Percentiles rank a stretch among this genome's conserved stretches.
phyloP scores from a whole-genome alignment of 2,113 vertebrate species.

The Deroptyus accipitrinus region DNA sequence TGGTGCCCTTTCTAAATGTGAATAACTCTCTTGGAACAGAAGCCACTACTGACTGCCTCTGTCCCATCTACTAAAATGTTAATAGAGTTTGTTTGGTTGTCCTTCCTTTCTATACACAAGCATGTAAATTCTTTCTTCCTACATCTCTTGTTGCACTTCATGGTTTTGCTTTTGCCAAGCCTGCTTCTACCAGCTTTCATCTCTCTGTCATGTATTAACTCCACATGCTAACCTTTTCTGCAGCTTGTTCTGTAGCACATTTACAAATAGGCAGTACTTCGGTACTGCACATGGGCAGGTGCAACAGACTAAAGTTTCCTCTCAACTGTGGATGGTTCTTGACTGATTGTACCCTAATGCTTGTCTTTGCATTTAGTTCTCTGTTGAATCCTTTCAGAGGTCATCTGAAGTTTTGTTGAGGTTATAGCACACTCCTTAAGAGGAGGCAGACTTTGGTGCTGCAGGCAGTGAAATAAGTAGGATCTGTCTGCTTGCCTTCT shows the following conservation, averaged over 20 bases:
- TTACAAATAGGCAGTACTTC: neutral
- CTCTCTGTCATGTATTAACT: accelerated
- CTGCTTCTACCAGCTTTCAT: accelerated
- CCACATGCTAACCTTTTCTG: neutral
- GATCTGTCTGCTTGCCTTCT: neutral
- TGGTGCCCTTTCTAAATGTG: neutral
- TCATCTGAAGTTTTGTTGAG: neutral
- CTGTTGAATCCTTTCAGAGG: neutral
- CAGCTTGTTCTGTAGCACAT: neutral
- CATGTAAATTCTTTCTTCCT: neutral
- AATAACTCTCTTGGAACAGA: neutral
- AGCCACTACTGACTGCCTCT: neutral
- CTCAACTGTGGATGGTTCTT: neutral
- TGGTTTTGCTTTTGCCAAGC: neutral
- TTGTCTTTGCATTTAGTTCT: neutral
- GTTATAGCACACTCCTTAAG: neutral
- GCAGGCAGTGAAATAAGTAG: neutral
- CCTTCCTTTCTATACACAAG: neutral
- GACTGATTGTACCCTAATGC: neutral
- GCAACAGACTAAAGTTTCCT: neutral
- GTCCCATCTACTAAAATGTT: neutral
- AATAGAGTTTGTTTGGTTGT: neutral
- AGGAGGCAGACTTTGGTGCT: neutral
- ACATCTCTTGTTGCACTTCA: neutral
- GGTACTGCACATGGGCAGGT: accelerated